Percentiles rank a stretch among this genome's conserved stretches.
Conservation (phyloP, 2,888 invertebrate genomes). For the Tribolium freemani region DNA sequence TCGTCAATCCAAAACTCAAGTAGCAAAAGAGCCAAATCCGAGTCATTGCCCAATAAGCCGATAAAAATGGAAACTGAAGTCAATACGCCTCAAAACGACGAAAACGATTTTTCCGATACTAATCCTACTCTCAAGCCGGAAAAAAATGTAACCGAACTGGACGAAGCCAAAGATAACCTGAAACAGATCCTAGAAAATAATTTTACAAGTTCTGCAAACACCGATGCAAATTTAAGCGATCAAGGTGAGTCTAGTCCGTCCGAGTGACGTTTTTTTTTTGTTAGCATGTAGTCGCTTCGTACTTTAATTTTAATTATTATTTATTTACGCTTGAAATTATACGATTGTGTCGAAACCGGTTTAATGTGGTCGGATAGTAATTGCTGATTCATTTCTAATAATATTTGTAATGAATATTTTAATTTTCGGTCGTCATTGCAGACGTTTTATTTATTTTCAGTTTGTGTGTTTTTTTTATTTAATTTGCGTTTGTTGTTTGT, state of each 20-base stretch:
- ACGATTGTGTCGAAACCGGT: conserved; percentile 36
- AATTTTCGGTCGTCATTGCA: conserved; percentile 41
- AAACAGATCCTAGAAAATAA: conserved; percentile 49
- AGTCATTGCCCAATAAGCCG: conserved; percentile 9
- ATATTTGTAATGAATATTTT: conserved; percentile 33
- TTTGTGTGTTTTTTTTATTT: conserved; percentile 27
- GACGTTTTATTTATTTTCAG: conserved; percentile 38
- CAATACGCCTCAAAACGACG: conserved; percentile 42
- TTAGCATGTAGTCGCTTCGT: conserved; percentile 33
- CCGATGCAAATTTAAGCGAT: conserved; percentile 50
- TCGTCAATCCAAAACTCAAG: conserved; percentile 46
- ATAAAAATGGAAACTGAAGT: conserved; percentile 25
- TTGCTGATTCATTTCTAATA: conserved; percentile 28
- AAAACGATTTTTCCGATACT: conserved; percentile 45
- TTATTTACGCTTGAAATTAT: conserved; percentile 25
- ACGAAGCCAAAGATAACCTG: conserved; percentile 49
- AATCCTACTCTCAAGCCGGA: conserved; percentile 45
- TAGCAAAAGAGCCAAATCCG: conserved; percentile 55
- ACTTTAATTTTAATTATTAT: conserved; percentile 6
- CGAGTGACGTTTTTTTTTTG: background rate
- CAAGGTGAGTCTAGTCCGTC: conserved; percentile 51
- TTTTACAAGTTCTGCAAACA: conserved; percentile 28
- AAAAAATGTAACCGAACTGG: conserved; percentile 42
- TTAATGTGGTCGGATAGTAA: background rate
- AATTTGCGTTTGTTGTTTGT: conserved; percentile 33